phyloP scores from a whole-genome alignment of 1,140 invertebrate species.

The Papilio polytes region DNA sequence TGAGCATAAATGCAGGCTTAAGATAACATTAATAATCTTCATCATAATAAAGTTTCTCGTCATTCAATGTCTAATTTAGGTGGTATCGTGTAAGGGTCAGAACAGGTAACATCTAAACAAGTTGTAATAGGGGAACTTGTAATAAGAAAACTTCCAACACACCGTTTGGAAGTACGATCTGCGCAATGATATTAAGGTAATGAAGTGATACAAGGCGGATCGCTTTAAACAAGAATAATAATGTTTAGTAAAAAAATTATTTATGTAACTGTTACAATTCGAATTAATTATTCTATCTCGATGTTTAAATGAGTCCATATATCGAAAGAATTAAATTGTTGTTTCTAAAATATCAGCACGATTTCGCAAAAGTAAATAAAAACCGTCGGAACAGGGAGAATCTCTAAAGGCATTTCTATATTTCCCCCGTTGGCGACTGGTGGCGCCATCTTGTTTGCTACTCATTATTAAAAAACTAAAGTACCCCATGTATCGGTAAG shows the following conservation, averaged over 20 bases:
- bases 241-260: not conserved
- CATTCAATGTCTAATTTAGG: conserved; percentile 16
- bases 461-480: too few relatives aligned
- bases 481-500: too few relatives aligned
- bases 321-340: too few relatives aligned
- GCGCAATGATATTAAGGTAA: conserved; percentile 67
- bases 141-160: conserved; percentile 82
- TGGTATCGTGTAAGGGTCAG: conserved; percentile 56
- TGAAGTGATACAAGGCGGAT: conserved; percentile 61
- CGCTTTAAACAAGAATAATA: conserved; percentile 49
- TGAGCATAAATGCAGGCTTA: not conserved
- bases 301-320: too few relatives aligned
- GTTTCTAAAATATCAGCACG: too few relatives aligned
- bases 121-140: conserved; percentile 79
- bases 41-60: not conserved
- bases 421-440: too few relatives aligned
- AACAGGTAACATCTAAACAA: conserved; percentile 58
- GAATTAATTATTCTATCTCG: not conserved
- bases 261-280: not conserved
- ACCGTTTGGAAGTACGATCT: conserved; percentile 72
- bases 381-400: too few relatives aligned
- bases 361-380: too few relatives aligned
- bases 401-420: too few relatives aligned
- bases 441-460: too few relatives aligned
- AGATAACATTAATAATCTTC: conserved; percentile 11